These are phyloP conservation scores for Emydocephalus ijimae DNA, from an alignment of 2,113 vertebrate species.

Conservation along the genomic window DNA sequence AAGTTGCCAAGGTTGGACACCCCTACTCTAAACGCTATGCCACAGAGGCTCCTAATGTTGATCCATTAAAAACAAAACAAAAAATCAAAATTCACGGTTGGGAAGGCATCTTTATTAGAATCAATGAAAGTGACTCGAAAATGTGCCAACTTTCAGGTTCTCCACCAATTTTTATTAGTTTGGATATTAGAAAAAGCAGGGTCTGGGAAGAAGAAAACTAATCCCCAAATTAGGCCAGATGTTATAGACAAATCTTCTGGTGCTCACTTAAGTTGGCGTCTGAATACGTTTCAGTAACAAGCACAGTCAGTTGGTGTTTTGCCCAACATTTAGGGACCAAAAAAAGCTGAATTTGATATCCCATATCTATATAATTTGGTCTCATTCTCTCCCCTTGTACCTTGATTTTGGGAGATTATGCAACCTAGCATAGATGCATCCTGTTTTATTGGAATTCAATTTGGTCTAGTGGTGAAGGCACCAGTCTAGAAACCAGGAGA, in stretches of 20 bases:
- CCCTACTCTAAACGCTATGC: too few species aligned
- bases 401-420: background rate
- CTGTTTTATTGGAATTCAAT: background rate
- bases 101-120: background rate
- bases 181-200: background rate
- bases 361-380: background rate
- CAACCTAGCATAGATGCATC: background rate
- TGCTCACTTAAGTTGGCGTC: background rate
- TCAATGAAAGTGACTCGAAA: background rate
- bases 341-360: background rate
- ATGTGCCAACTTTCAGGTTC: background rate
- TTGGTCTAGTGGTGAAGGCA: background rate
- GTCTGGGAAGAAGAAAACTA: background rate
- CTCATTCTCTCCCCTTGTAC: background rate
- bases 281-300: background rate
- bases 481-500: background rate
- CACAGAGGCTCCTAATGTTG: too few species aligned
- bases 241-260: background rate
- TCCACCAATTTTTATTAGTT: background rate
- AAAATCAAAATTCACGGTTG: background rate
- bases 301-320: background rate
- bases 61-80: background rate
- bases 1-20: too few species aligned
- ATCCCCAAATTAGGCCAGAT: background rate
- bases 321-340: background rate